Conservation (phyloP, 2,888 invertebrate genomes). For the Acronicta alni region DNA sequence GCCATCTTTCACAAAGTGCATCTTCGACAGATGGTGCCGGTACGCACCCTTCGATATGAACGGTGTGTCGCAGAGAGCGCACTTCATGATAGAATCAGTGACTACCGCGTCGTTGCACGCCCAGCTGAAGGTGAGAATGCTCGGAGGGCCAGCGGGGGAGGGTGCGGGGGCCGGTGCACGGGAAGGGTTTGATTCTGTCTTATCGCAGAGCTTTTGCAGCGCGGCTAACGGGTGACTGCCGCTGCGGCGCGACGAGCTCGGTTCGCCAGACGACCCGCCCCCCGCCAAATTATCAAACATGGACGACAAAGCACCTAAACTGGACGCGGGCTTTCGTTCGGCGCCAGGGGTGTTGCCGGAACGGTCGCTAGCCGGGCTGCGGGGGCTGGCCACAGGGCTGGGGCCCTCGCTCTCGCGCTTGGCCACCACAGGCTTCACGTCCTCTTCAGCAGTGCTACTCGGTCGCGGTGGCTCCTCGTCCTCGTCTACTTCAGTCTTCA, state of each 20-base stretch:
- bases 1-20: conserved; percentile 98
- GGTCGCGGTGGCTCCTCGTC: conserved; percentile 88
- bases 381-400: conserved; percentile 90
- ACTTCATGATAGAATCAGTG: conserved; percentile 97
- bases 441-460: conserved; percentile 77
- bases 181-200: conserved; percentile 94
- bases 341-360: conserved; percentile 93
- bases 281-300: conserved; percentile 96
- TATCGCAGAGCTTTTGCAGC: conserved; percentile 98
- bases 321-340: conserved; percentile 90
- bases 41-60: conserved; percentile 99
- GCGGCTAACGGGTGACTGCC: conserved; percentile 98
- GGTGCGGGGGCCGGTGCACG: conserved; percentile 86
- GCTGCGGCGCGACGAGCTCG: conserved; percentile 90
- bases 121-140: conserved; percentile 97
- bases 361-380: conserved; percentile 94
- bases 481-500: conserved; percentile 91
- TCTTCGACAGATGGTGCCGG: conserved; percentile 98
- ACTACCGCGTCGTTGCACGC: conserved; percentile 97
- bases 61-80: conserved; percentile 98
- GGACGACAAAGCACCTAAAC: conserved; percentile 95
- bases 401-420: conserved; percentile 89
- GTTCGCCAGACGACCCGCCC: conserved; percentile 79
- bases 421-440: conserved; percentile 76
- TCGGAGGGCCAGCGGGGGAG: conserved; percentile 92